Base-by-base conservation (phyloP, 1,140 invertebrate genomes). In the Drosophila truncata region DNA sequence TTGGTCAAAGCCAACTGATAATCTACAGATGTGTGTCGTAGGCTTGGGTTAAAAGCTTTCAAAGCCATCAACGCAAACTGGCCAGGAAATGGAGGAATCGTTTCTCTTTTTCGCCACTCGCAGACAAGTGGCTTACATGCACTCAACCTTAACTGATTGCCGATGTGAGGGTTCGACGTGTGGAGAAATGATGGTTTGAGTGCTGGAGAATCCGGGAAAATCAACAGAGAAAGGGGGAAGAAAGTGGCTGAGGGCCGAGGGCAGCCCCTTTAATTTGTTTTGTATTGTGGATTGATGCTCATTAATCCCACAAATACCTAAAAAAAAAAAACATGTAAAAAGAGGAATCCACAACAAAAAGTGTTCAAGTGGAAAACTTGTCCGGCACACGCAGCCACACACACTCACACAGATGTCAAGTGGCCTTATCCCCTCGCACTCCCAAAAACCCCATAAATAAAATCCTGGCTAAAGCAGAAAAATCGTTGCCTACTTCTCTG, bases 331-430 rank as follows among this genome's bases (percentile, higher is more conserved):
- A 79, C 71, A 88, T 88, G 80, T 84, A 70, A 80, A 75, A 80
- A 79, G 69, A 73, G 67, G 78, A 76, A 82, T 85, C 78, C 67
- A 76, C 78, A 90, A 81, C 65, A 83, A 67, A 90, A 91, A 90
- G 85, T 90, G 85, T 90, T 90, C 82, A 64, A 90, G 86, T 91
- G 82, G 78, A 91, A 87, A 90, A 85, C 78, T 91, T 79, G 78
- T 79, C 57, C 78, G 52, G 62, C 42, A 57, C 69, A 77, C 58
- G 52, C 50, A 67, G 67, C 49, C 46, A 35, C 39, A 70, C 44
- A 35, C 29, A 18, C 57, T 58, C n/a, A 33, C n/a, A 18, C 41
- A 70, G 67, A 55, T 55, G 66, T 55, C 65, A 72, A 72, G 65
- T 71, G 66, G 66, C 33, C 33, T 27, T 57, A 58, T 18, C 25